Evolutionary conservation across 1,140 invertebrate genomes (phyloP), one percentile per base, ranked within the genome.

Genomic region (Tetramorium parvispinum): DNA sequence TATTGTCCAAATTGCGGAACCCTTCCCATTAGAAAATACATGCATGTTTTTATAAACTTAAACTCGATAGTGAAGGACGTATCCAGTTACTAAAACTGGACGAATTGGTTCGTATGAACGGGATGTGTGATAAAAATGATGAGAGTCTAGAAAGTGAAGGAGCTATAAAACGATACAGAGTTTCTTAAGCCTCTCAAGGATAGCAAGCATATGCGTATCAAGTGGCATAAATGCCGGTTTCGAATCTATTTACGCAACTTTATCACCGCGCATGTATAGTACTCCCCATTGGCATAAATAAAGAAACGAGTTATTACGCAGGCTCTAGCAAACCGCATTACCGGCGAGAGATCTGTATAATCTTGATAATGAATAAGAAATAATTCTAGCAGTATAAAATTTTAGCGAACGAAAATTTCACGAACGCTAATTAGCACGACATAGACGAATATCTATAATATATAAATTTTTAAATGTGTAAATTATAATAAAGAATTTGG

Each of bases 171-270:
- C 37, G 18, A 13, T 53, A 82, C 65, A 18, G 40, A 46, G 51
- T 83, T 75, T 61, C 79, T 66, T 59, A 49, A 83, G 68, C 7
- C 53, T 75, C 18, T 83, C 79, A 83, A 83, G 79, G 53, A 83
- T 73, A 75, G 70, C 68, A 40, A 21, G 53, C 79, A 37, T 82
- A 32, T 37, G 79, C 66, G 51, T 83, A 83, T 73, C 79, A 83
- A 75, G 27, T 83, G 57, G 53, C 43, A 37, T 59, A 49, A 83
- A 13, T 46, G 40, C 79, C 16, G n/a, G 55, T 77, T 77, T 79
- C 40, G 63, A 57, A 24, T 75, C 32, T 83, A 59, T 75, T 81
- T 70, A 49, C 53, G 79, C 40, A 83, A 83, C 43, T 59, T 75
- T 75, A 83, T 75, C n/a, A 27, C 79, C 13, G 7, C n/a, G 24